Conservation (phyloP, 2,797 vertebrate genomes). For the Fistularia tabacaria region DNA sequence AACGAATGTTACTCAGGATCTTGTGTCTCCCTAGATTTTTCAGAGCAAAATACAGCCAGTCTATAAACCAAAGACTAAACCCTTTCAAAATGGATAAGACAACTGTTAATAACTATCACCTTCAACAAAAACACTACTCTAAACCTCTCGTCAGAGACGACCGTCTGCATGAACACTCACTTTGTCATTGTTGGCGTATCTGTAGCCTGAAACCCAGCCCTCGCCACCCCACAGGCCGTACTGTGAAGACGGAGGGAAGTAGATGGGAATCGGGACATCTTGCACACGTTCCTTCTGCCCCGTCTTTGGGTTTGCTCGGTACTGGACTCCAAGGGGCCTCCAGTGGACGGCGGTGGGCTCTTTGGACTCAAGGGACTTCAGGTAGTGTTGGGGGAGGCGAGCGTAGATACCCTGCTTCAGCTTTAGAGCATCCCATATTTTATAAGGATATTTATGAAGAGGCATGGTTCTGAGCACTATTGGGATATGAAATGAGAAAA, state of each 20-base stretch:
- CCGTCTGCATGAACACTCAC: constrained; percentile 59
- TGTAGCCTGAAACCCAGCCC: constrained; percentile 84
- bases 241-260: constrained; percentile 82
- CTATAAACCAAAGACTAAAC: no score
- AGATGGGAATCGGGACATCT: constrained; percentile 82
- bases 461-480: constrained; percentile 71
- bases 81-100: no score
- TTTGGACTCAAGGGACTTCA: constrained; percentile 72
- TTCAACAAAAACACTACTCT: no score
- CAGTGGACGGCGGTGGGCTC: constrained; percentile 85
- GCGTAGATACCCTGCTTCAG: constrained; percentile 82
- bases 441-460: constrained; percentile 79
- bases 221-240: constrained; percentile 91
- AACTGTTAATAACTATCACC: no score
- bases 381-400: constrained; percentile 85
- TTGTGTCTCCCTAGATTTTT: no score
- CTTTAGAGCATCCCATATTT: constrained; percentile 80
- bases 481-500: no score
- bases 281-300: constrained; percentile 83
- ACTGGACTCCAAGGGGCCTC: constrained; percentile 76
- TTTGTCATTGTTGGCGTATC: constrained; percentile 86
- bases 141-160: no score
- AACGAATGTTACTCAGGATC: no score
- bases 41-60: no score
- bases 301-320: constrained; percentile 74